A percentile compares a stretch with the other conserved stretches of the same genome.
phyloP scores from a whole-genome alignment of 2,888 invertebrate species.

The Electrophaes corylata region DNA sequence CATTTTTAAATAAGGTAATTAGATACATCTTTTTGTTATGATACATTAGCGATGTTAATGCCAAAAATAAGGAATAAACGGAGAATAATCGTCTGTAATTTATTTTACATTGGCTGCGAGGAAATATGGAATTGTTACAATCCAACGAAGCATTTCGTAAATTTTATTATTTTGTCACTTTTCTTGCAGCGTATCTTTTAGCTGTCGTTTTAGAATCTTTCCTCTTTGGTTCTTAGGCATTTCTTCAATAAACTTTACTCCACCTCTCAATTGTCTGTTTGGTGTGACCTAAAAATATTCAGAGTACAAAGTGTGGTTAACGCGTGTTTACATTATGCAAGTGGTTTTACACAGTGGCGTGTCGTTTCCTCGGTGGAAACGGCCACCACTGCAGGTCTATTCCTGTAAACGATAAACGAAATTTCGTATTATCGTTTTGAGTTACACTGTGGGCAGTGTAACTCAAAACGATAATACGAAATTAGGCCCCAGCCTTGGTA shows the following conservation, averaged over 20 bases:
- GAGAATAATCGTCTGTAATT: no score
- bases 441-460: no score
- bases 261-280: slow-evolving; percentile 87
- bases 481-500: no score
- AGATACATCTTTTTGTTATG: no score
- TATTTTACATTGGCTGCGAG: no score
- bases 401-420: no score
- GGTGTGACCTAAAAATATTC: slow-evolving; percentile 69
- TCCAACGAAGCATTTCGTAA: background rate
- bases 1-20: no score
- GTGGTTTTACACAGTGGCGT: slow-evolving; percentile 30
- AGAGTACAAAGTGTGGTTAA: slow-evolving; percentile 36
- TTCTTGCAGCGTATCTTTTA: slow-evolving; percentile 75
- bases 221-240: slow-evolving; percentile 89
- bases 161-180: background rate
- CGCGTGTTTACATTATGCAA: slow-evolving; percentile 40
- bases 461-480: no score
- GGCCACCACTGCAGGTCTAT: slow-evolving; percentile 19
- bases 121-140: no score
- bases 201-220: slow-evolving; percentile 86
- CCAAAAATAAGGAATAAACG: no score
- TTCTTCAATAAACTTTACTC: slow-evolving; percentile 86
- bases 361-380: slow-evolving; percentile 25
- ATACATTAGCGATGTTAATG: no score
- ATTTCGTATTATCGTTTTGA: no score